Base-by-base conservation (phyloP, 1,140 invertebrate genomes). In the Sipha flava region DNA sequence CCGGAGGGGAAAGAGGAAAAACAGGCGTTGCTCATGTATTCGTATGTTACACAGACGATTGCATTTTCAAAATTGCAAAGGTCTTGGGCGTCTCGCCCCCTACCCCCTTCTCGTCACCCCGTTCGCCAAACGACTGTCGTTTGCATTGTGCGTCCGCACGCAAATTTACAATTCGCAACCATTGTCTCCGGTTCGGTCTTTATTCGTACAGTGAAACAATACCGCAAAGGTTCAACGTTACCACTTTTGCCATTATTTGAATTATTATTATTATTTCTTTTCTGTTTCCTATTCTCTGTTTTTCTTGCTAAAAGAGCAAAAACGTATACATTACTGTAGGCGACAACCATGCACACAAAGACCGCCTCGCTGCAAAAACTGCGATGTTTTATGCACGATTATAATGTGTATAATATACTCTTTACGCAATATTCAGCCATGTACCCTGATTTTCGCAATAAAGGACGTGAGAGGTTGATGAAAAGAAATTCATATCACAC, bases 21-120 rank as follows among this genome's bases (percentile, higher is more conserved):
- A 47, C 26, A 72, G 68, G 9, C 12, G 68, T 72, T 29, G 68
- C 37, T 49, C 59, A 62, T 31, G 23, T 59, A 34, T 31, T 34
- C 23, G 62, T 21, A n/a, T 12, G 31, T 75, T 54, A 34, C 70
- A 75, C 70, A 54, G 70, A 75, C 70, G 70, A 73, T 73, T 73
- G 29, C 70, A 73, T 73, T 73, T 73, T 26, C 14, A 37, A 73
- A 73, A 73, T 73, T 73, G 47, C 70, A 54, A 73, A 73, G 18
- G 70, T 54, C 70, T 21, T n/a, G 70, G 47, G 45, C 18, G 10
- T 54, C 29, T 7, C 21, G 29, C 9, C 7, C 12, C 49, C 9
- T 23, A 37, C 12, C 1, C 37, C n/a, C 12, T 59, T 14, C 6
- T n/a, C n/a, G n/a, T n/a, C n/a, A n/a, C n/a, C n/a, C n/a, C n/a